Base-by-base conservation (phyloP, 2,888 invertebrate species). In the Eupeodes latifasciatus region DNA sequence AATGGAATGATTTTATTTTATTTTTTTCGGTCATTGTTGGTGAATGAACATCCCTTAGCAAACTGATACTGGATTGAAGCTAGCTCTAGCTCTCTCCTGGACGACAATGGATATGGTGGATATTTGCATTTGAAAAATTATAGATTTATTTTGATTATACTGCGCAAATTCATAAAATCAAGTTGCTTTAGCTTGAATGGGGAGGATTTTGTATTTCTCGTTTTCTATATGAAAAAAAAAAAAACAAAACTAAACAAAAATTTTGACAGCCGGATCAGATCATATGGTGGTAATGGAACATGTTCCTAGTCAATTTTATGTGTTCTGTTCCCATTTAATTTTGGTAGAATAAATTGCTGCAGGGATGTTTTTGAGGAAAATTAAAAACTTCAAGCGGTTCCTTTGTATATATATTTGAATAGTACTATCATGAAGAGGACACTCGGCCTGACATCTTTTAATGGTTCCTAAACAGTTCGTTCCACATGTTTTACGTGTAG, bases 161-260 rank as follows among this genome's bases (percentile, higher is more conserved):
- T 87, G 87, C 87, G 87, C 87, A 87, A 77, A 84, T 87, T 67
- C 87, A 76, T 44, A 16, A 53, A 76, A 57, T 66, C n/a, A 14
- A 78, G 64, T 61, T 51, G 57, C 62, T 74, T 69, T 5, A 3
- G 40, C 40, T 40, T 19, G 14, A 74, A 57, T 12, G 51, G 34
- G 57, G 57, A 40, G 77, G 40, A 14, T 16, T 49, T 40, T 61
- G 27, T 27, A 3, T 27, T 27, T 27, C 3, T 27, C 3, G 1
- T 27, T 27, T 27, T 27, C 27, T 27, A 47, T 6, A 12, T 14
- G 19, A 9, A n/a, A 10, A 5, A n/a, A n/a, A n/a, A n/a, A n/a
- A n/a, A 59, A n/a, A 36, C 55, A 79, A 84, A 66, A 11, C 19
- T 14, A 81, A 77, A 88, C 77, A 84, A 77, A 80, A 84, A 74